These are phyloP conservation scores for Anastrepha ludens DNA, from an alignment of 1,140 invertebrate genomes.

Conservation along the genomic window DNA sequence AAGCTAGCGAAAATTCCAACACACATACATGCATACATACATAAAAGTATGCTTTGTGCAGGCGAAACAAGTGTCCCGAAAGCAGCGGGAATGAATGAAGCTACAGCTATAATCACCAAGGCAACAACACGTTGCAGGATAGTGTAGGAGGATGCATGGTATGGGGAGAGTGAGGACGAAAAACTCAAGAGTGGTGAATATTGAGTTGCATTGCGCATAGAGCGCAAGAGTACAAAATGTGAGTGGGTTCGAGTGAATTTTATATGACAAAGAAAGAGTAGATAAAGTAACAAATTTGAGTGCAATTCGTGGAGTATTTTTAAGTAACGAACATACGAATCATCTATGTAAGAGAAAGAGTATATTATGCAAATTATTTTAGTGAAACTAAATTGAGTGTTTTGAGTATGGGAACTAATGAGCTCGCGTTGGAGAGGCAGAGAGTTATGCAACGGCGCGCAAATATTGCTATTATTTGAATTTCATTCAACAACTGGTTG, in stretches of 20 bases:
- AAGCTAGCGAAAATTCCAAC: conserved; percentile 29
- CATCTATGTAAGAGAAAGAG: no score
- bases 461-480: neutral
- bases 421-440: neutral
- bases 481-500: conserved; percentile 51
- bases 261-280: no score
- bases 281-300: neutral
- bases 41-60: neutral
- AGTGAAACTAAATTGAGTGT: neutral
- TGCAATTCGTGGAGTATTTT: neutral
- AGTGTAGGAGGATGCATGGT: neutral
- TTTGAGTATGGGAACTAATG: neutral
- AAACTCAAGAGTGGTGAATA: neutral
- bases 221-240: no score
- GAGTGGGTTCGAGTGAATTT: no score
- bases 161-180: neutral
- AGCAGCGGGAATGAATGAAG: conserved; percentile 41
- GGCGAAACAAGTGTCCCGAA: conserved; percentile 15
- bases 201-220: neutral
- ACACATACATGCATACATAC: neutral
- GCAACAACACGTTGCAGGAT: neutral
- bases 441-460: neutral
- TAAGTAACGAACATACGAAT: no score
- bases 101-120: neutral
- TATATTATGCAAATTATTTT: neutral